phyloP scores from a whole-genome alignment of 1,140 invertebrate genomes.

The Drosophila parvula region DNA sequence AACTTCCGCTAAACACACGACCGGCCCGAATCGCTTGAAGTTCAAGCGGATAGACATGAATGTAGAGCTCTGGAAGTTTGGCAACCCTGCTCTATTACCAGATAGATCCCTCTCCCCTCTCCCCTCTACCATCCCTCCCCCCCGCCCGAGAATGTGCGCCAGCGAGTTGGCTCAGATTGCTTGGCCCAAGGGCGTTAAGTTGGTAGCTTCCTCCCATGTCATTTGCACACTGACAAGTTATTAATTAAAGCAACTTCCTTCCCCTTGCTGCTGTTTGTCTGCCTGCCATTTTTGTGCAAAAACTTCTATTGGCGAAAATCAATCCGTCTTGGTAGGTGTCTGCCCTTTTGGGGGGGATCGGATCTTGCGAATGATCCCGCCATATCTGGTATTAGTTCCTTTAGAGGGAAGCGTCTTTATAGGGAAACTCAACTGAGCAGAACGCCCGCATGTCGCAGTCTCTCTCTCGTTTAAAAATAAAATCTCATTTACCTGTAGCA shows the following conservation, averaged over 20 bases:
- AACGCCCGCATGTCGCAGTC: conserved; percentile 21
- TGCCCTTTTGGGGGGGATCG: not conserved
- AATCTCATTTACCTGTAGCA: conserved; percentile 31
- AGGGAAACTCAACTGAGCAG: conserved; percentile 3
- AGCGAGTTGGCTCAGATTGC: conserved; percentile 53
- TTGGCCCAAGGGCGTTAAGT: conserved; percentile 69
- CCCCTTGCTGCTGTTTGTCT: conserved; percentile 2
- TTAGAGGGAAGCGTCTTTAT: not conserved
- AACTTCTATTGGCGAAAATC: conserved; percentile 43
- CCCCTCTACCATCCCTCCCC: too few species aligned
- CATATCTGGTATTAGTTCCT: not conserved
- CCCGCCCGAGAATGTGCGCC: conserved; percentile 1
- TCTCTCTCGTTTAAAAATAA: conserved; percentile 14
- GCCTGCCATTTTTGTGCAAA: conserved; percentile 1
- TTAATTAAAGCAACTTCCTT: conserved; percentile 78
- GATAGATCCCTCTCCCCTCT: not conserved
- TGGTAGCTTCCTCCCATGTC: conserved; percentile 75
- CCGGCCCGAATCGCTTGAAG: not conserved
- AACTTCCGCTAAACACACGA: conserved; percentile 16
- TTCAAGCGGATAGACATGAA: conserved; percentile 7
- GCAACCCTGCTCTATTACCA: conserved; percentile 22
- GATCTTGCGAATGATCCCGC: conserved; percentile 2
- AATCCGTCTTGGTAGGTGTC: conserved; percentile 9
- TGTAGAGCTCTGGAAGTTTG: conserved; percentile 24
- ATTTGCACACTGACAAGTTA: conserved; percentile 82